Evolutionary conservation across 2,113 vertebrate species (phyloP), one percentile per base, ranked within the genome.

Genomic region (Eurypyga helias): DNA sequence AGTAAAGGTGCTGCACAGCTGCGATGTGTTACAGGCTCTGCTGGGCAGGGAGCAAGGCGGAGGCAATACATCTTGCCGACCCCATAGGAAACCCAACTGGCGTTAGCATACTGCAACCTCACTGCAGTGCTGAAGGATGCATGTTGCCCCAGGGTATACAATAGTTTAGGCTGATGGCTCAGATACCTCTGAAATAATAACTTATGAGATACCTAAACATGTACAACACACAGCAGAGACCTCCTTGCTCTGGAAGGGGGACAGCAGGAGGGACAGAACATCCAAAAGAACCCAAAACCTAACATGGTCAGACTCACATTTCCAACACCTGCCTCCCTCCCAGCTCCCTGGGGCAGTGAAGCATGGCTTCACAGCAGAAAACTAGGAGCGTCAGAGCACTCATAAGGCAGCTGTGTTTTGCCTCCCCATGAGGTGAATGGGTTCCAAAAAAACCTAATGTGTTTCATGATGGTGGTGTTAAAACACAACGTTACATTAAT

Each of bases 171-270:
- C 7, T 36, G 46, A 52, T 13, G 31, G 10, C 28, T 69, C 61
- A 73, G 5, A 41, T 4, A 48, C 33, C 48, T 78, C 43, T 36
- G 41, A 84, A 83, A 64, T 45, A 83, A 64, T 45, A 31, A 38
- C 20, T 49, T 41, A 10, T 0, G 25, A 46, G 54, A 3, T 38
- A 66, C 34, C 54, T 82, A 64, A 82, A 83, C 17, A 34, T 13
- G 29, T 46, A 6, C 21, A 52, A 51, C 0, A 0, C 7, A 51
- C 13, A 48, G 38, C 3, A 9, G 28, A 79, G 33, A 51, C 34
- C 28, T 77, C 31, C 26, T 57, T 29, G 20, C 14, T 18, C 24
- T 16, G 24, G 24, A 11, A 70, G 6, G 9, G 2, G 16, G 13
- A 1, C 20, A 28, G 41, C 17, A 48, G 1, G 3, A 49, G 17